A percentile compares a stretch with the other conserved stretches of the same genome.
These are phyloP conservation scores for Prosapia bicincta DNA, from an alignment of 2,888 invertebrate species.

Conservation along the genomic window DNA sequence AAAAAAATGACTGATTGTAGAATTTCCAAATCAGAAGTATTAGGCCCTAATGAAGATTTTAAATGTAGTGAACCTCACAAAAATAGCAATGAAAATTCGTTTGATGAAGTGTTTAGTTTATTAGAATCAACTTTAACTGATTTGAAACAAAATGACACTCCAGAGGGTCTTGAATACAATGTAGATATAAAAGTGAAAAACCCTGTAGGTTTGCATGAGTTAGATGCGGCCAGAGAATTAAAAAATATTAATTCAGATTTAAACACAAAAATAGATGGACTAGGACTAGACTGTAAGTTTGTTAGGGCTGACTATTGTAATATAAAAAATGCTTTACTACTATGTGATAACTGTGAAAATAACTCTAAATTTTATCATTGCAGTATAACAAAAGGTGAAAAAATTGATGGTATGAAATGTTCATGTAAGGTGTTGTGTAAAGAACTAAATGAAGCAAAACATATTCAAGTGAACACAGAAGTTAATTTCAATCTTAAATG, in stretches of 20 bases:
- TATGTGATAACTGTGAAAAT: background rate
- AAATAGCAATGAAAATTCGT: background rate
- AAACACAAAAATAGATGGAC: background rate
- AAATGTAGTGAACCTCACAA: background rate
- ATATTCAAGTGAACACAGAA: background rate
- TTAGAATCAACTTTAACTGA: constrained; percentile 20
- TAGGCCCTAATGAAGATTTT: background rate
- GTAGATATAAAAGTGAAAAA: background rate
- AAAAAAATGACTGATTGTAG: background rate
- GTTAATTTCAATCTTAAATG: background rate
- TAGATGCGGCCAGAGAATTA: background rate
- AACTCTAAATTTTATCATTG: background rate
- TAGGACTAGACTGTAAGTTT: background rate
- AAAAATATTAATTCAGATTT: background rate
- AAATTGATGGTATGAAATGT: background rate
- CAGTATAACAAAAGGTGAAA: background rate
- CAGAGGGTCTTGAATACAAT: background rate
- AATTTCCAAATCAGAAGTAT: background rate
- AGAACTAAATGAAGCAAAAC: background rate
- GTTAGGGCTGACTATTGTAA: background rate
- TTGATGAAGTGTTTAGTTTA: constrained; percentile 16
- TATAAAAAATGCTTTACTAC: background rate
- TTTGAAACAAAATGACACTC: background rate
- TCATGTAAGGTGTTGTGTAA: background rate
- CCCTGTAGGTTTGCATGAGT: background rate